Conservation (phyloP, 2,888 invertebrate species). For the Chirona hameri region DNA sequence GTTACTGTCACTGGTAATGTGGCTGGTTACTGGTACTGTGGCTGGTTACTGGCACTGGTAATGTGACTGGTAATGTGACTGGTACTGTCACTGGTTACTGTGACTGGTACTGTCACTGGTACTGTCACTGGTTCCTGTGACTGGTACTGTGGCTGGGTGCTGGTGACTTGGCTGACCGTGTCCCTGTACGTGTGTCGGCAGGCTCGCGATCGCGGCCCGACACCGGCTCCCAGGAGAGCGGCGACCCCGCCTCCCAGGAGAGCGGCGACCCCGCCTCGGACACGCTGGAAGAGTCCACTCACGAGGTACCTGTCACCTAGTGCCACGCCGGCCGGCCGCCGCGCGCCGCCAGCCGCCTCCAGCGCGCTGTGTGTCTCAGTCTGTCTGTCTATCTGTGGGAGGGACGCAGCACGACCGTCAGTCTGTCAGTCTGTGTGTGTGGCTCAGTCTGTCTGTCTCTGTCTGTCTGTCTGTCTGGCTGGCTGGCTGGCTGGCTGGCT, state of each 20-base stretch:
- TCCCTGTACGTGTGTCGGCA: background rate
- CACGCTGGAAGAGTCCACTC: constrained; percentile 5
- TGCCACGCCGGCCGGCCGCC: background rate
- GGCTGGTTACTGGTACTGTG: too few relatives aligned
- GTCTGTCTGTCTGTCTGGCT: background rate
- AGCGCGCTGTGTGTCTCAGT: background rate
- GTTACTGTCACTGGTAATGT: too few relatives aligned
- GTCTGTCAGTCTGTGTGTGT: background rate
- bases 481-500: too few relatives aligned
- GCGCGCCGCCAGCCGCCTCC: background rate
- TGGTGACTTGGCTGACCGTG: background rate
- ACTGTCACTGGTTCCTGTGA: too few relatives aligned
- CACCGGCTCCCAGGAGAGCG: background rate
- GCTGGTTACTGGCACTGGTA: too few relatives aligned
- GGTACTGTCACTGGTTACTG: too few relatives aligned
- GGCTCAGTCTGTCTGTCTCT: too few relatives aligned
- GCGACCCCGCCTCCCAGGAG: background rate
- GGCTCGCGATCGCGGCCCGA: background rate
- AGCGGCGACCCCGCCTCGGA: background rate
- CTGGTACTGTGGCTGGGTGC: too few relatives aligned
- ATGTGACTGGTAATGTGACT: too few relatives aligned
- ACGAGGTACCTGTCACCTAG: constrained; percentile 24
- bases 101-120: too few relatives aligned
- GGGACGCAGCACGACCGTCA: background rate
- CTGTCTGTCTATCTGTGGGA: background rate